These are phyloP conservation scores for Oscheius myriophilus DNA, from an alignment of 2,888 invertebrate genomes.

Conservation along the genomic window DNA sequence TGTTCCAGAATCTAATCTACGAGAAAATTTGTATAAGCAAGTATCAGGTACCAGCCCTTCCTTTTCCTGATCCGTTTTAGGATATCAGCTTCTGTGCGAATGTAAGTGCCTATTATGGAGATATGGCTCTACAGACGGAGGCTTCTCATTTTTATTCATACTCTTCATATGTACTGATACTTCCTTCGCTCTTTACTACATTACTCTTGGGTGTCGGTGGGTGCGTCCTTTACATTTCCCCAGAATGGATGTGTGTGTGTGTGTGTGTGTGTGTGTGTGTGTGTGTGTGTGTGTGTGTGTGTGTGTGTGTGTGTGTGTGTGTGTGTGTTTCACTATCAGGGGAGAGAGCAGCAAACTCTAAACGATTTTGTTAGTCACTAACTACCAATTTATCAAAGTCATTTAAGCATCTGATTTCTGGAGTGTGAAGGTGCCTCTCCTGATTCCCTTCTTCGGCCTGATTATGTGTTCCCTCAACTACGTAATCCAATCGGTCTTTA, in stretches of 20 bases:
- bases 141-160: slow-evolving; percentile 71
- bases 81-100: slow-evolving; percentile 54
- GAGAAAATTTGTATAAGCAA: slow-evolving; percentile 69
- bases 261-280: no score
- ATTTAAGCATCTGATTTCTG: slow-evolving; percentile 70
- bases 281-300: no score
- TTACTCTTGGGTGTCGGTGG: slow-evolving; percentile 70
- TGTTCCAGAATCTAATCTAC: slow-evolving; percentile 71
- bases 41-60: neutral
- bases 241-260: no score
- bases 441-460: slow-evolving; percentile 71
- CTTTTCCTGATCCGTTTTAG: slow-evolving; percentile 28
- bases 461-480: slow-evolving; percentile 64
- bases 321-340: no score
- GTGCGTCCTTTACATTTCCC: slow-evolving; percentile 13
- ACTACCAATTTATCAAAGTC: neutral
- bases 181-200: slow-evolving; percentile 71
- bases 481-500: slow-evolving; percentile 69
- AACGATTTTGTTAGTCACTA: no score
- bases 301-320: no score
- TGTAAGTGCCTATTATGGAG: slow-evolving; percentile 53
- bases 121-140: slow-evolving; percentile 69
- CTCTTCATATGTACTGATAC: slow-evolving; percentile 68
- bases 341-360: neutral
- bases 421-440: slow-evolving; percentile 71